phyloP scores from a whole-genome alignment of 2,888 invertebrate species.

The Palloptera scutellata region DNA sequence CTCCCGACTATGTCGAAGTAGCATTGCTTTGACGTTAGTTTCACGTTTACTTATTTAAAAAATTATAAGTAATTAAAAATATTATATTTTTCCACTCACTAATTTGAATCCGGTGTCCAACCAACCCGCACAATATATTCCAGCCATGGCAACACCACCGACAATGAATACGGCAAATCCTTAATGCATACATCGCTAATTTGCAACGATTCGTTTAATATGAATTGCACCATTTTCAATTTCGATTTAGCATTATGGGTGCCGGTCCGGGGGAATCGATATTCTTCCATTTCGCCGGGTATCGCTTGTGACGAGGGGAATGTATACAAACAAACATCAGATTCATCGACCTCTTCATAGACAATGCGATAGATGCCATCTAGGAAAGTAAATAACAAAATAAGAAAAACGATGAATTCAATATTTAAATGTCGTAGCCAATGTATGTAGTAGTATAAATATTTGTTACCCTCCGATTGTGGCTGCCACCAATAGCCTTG shows the following conservation, averaged over 20 bases:
- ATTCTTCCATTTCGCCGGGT: conserved; percentile 84
- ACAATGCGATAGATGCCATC: conserved; percentile 78
- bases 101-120: conserved; percentile 91
- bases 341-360: conserved; percentile 88
- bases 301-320: conserved; percentile 85
- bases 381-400: conserved; percentile 12
- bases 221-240: conserved; percentile 85
- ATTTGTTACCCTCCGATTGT: conserved; percentile 68
- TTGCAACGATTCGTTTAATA: conserved; percentile 70
- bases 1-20: no score
- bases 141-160: conserved; percentile 87
- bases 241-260: conserved; percentile 90
- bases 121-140: conserved; percentile 95
- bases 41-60: no score
- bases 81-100: no score
- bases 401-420: neutral
- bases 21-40: no score
- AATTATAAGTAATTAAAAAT: no score
- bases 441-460: neutral
- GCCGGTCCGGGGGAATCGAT: conserved; percentile 86
- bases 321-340: conserved; percentile 89
- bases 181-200: conserved; percentile 79
- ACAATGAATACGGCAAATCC: conserved; percentile 79
- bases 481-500: conserved; percentile 99
- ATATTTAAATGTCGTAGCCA: neutral